Base-by-base conservation (phyloP, 2,888 invertebrate genomes). In the Dione juno region DNA sequence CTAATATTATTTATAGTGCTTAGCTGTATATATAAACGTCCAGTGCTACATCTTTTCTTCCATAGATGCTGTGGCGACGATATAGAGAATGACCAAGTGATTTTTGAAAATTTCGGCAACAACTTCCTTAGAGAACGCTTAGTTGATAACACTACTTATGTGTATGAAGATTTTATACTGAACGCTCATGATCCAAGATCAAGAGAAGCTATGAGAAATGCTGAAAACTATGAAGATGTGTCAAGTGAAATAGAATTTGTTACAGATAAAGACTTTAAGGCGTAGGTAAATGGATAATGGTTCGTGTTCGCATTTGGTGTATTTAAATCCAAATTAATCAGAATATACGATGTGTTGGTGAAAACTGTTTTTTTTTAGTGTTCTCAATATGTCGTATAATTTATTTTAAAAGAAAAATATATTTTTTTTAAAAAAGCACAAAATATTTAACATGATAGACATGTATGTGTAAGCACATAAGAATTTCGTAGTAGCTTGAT, bases 21-120 rank as follows among this genome's bases (percentile, higher is more conserved):
- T 3, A 88, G 86, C 71, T 86, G 88, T 41, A 85, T 92, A 0
- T 87, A 89, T 37, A 86, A 89, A 0, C 74, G 89, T 16, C 90
- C 92, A 0, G 88, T 86, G 0, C 78, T 86, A 0, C 84, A 89
- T 63, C 73, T 90, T 0, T 88, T 89, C 74, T 89, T 90, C 70
- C 85, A 84, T 28, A 82, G 87, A 16, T 90, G 91, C 72, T 91
- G 88, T 63, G 85, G 84, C 13, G 88, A 88, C 0, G 86, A 88
- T 41, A 89, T 90, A 0, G 91, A 91, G 72, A 91, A 91, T 57
- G 90, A 91, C 69, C 88, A 88, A 68, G 87, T 86, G 0, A 84
- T 89, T 0, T 88, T 85, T 68, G 89, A 91, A 66, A 88, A 87
- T 75, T 85, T 89, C 13, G 85, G 86, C 0, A 84, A 89, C 16